These are phyloP conservation scores for Mormyrus hasselquistii DNA, from an alignment of 2,797 vertebrate species.

Conservation along the genomic window DNA sequence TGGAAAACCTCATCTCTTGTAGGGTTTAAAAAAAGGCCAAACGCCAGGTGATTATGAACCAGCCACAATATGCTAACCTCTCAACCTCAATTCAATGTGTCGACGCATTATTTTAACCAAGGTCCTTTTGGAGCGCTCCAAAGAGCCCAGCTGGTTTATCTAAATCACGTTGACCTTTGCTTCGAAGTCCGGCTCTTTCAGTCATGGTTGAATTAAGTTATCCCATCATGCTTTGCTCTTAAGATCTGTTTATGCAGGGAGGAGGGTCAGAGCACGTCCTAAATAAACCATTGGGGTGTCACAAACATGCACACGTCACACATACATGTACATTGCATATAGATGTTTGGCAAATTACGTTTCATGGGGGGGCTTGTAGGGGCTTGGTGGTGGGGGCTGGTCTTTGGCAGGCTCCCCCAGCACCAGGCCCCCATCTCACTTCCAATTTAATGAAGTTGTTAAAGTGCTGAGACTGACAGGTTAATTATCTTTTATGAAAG, in stretches of 20 bases:
- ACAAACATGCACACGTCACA: slow-evolving; percentile 53
- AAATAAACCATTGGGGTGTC: slow-evolving; percentile 50
- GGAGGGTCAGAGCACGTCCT: slow-evolving; percentile 13
- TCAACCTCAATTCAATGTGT: slow-evolving; percentile 42
- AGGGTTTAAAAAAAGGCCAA: neutral
- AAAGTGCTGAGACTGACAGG: slow-evolving; percentile 90
- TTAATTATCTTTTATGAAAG: slow-evolving; percentile 99
- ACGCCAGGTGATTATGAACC: slow-evolving; percentile 34
- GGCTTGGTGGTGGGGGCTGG: slow-evolving; percentile 25
- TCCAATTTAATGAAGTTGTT: slow-evolving; percentile 93
- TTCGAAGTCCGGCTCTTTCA: slow-evolving; percentile 42
- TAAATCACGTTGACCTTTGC: slow-evolving; percentile 52
- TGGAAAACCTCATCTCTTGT: neutral
- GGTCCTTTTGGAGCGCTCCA: slow-evolving; percentile 14
- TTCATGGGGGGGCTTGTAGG: slow-evolving; percentile 49
- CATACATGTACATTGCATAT: slow-evolving; percentile 42
- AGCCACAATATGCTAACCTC: slow-evolving; percentile 36
- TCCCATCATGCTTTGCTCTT: slow-evolving; percentile 29
- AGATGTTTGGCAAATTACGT: slow-evolving; percentile 47
- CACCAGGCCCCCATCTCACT: slow-evolving; percentile 67
- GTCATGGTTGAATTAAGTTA: slow-evolving; percentile 54
- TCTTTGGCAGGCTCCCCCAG: slow-evolving; percentile 39
- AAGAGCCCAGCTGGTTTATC: slow-evolving; percentile 56
- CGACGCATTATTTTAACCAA: slow-evolving; percentile 40
- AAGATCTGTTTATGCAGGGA: slow-evolving; percentile 32